These are phyloP conservation scores for Dicranocentrus wangi DNA, from an alignment of 2,888 invertebrate genomes.

Conservation along the genomic window DNA sequence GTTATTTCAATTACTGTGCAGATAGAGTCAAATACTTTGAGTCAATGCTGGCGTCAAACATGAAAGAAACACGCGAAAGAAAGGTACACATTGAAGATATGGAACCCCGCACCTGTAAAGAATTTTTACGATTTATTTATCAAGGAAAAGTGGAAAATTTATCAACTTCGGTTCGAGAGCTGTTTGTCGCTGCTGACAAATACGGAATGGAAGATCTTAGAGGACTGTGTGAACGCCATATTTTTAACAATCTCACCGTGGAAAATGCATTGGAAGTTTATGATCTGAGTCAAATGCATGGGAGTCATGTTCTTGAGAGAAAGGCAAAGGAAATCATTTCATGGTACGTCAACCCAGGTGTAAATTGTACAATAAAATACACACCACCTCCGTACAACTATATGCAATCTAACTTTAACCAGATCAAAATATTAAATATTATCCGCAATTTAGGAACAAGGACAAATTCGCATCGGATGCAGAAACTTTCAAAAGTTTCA, in stretches of 20 bases:
- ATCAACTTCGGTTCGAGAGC: conserved; percentile 39
- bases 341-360: conserved; percentile 45
- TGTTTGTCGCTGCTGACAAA: conserved; percentile 67
- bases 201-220: conserved; percentile 64
- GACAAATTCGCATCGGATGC: conserved; percentile 62
- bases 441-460: conserved; percentile 56
- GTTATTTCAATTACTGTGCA: conserved; percentile 32
- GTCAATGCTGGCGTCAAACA: conserved; percentile 52
- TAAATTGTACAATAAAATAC: conserved; percentile 12
- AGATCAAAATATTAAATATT: background rate
- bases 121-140: conserved; percentile 68
- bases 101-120: conserved; percentile 45
- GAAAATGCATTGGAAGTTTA: conserved; percentile 65
- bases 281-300: conserved; percentile 60
- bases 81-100: conserved; percentile 59
- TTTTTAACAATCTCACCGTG: conserved; percentile 38
- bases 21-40: conserved; percentile 62
- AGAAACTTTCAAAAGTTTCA: conserved; percentile 61
- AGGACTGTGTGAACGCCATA: conserved; percentile 62
- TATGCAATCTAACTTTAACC: too few species aligned
- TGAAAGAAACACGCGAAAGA: conserved; percentile 62
- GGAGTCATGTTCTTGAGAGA: conserved; percentile 41
- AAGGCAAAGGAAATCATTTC: conserved; percentile 63
- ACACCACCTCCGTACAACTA: too few species aligned
- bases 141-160: conserved; percentile 58